These are phyloP conservation scores for Aporrectodea caliginosa DNA, from an alignment of 1,140 invertebrate species.

Conservation along the genomic window DNA sequence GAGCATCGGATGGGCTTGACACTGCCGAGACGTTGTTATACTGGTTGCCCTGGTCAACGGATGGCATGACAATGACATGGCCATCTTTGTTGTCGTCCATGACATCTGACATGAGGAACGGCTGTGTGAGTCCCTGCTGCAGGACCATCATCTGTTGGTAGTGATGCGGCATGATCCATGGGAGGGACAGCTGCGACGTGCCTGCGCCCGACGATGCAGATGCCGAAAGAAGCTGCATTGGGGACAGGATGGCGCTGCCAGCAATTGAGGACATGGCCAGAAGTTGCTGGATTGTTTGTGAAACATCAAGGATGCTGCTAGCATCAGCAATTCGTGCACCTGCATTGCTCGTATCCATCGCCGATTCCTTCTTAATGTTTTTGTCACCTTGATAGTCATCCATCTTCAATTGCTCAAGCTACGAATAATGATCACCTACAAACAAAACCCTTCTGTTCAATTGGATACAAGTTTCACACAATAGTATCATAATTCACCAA, in stretches of 20 bases:
- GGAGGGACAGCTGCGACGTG: slow-evolving; percentile 10
- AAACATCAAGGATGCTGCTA: slow-evolving; percentile 13
- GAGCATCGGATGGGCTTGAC: not conserved
- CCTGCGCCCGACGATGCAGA: slow-evolving; percentile 12
- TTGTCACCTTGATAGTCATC: not conserved
- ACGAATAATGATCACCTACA: no score
- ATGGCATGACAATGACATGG: slow-evolving; percentile 13
- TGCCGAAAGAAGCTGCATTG: slow-evolving; percentile 13
- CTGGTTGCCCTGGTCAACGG: not conserved
- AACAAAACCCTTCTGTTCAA: no score
- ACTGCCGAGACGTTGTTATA: not conserved
- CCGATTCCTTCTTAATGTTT: not conserved
- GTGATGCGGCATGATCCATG: slow-evolving; percentile 20
- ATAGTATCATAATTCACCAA: no score
- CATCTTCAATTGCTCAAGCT: no score
- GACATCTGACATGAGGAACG: not conserved
- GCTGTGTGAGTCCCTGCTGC: slow-evolving; percentile 14
- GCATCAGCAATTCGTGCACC: not conserved
- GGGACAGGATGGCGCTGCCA: slow-evolving; percentile 3
- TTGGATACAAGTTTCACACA: no score
- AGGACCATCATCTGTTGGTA: slow-evolving; percentile 22
- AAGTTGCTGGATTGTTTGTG: slow-evolving; percentile 22
- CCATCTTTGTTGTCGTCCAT: slow-evolving; percentile 1
- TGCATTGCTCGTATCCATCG: not conserved
- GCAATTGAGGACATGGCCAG: slow-evolving; percentile 6